Evolutionary conservation across 2,113 vertebrate species (phyloP).

Genomic region (Alectura lathami): DNA sequence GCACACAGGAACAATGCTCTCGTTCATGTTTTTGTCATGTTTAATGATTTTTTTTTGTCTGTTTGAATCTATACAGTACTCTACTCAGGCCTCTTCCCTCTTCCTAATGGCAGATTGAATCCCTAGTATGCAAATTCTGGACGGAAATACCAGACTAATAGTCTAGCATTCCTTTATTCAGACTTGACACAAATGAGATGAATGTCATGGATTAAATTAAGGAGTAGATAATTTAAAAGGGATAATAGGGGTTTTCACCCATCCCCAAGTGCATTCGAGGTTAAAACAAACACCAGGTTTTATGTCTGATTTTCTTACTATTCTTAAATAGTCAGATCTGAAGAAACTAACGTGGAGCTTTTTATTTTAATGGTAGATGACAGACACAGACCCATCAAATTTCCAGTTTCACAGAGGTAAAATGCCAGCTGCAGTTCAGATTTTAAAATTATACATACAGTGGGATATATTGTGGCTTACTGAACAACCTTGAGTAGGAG

Average conservation of each 20-base stretch:
- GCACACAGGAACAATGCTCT: background rate
- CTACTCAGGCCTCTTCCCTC: background rate
- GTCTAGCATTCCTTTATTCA: conserved; percentile 22
- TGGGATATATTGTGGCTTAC: background rate
- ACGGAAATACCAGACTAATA: conserved; percentile 36
- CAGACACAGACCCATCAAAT: background rate
- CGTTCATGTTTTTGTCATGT: background rate
- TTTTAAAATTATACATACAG: background rate
- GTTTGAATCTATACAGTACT: background rate
- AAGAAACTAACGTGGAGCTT: background rate
- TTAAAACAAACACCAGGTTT: background rate
- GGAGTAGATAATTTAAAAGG: conserved; percentile 39
- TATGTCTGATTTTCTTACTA: background rate
- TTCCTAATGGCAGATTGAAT: background rate
- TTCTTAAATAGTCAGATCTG: background rate
- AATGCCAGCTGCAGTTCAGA: background rate
- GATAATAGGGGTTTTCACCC: conserved; percentile 15
- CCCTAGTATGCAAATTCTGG: background rate
- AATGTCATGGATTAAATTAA: conserved; percentile 35
- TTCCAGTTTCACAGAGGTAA: background rate
- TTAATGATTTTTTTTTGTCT: background rate
- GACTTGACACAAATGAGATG: conserved; percentile 15
- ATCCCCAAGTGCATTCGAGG: background rate
- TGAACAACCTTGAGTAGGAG: background rate
- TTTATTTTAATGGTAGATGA: background rate